A percentile compares a stretch with the other conserved stretches of the same genome.
Conservation (phyloP, 2,888 invertebrate genomes). For the Matsumyia berberina region DNA sequence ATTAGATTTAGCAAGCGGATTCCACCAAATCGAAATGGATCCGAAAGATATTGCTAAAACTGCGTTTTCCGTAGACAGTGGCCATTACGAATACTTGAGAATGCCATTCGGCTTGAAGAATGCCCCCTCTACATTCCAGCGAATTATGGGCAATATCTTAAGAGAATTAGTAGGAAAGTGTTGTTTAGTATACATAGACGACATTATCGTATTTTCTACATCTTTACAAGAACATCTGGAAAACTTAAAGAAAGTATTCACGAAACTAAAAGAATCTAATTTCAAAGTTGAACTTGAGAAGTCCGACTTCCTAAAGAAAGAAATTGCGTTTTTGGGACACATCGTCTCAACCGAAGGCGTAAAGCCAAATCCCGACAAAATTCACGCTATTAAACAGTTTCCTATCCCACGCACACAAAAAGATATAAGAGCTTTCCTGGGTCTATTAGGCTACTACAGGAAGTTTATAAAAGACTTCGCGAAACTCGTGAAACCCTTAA, state of each 20-base stretch:
- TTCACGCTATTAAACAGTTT: constrained; percentile 77
- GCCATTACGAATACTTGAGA: constrained; percentile 53
- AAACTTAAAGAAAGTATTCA: constrained; percentile 22
- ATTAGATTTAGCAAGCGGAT: constrained; percentile 79
- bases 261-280: constrained; percentile 14
- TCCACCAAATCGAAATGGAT: constrained; percentile 79
- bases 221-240: constrained; percentile 34
- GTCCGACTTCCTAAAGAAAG: constrained; percentile 43
- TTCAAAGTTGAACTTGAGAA: constrained; percentile 29
- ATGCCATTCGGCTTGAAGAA: constrained; percentile 61
- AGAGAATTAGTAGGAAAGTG: constrained; percentile 44
- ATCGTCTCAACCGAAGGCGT: constrained; percentile 78
- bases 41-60: constrained; percentile 29
- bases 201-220: constrained; percentile 32
- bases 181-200: too few species aligned
- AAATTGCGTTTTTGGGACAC: constrained; percentile 48
- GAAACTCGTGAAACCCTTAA: constrained; percentile 67
- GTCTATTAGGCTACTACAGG: constrained; percentile 16
- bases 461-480: constrained; percentile 27
- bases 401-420: constrained; percentile 66
- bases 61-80: constrained; percentile 52
- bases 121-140: constrained; percentile 62
- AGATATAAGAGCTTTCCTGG: constrained; percentile 72
- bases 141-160: constrained; percentile 53
- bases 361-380: constrained; percentile 79